Evolutionary conservation across 2,113 vertebrate genomes (phyloP), one percentile per base, ranked within the genome.

Genomic region (Anolis carolinensis): DNA sequence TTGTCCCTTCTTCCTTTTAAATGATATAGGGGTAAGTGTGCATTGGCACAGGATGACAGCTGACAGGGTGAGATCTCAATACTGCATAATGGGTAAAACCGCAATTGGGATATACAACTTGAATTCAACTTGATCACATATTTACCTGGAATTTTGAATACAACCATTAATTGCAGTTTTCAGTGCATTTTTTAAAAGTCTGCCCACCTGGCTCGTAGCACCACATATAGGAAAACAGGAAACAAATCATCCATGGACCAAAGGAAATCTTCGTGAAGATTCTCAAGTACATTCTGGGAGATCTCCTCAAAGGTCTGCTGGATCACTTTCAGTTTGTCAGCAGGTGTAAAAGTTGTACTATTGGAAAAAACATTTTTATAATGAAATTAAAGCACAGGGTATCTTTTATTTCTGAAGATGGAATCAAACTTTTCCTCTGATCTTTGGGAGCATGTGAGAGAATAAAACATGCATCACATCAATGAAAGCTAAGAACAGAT

Each of bases 231-330:
- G 95, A 99, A 99, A 87, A 99, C 98, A 1, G 98, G 98, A 94
- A 99, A 99, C 63, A 99, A 96, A 89, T 99, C 98, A 86, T 99
- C 99, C 99, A 99, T 99, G 77, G 99, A 99, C 99, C 99, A 99
- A 87, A 99, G 92, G 94, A 99, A 99, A 93, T 98, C 98, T 92
- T 98, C 97, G 87, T 97, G 97, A 84, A 99, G 96, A 59, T 97
- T 96, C 0, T 96, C 94, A 82, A 98, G 96, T 0, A 99, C 98
- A 48, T 96, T 98, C 95, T 98, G 97, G 0, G 98, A 99, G 92
- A 99, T 99, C 93, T 99, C 98, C 93, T 99, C 98, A 68, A 99
- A 99, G 81, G 99, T 99, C 92, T 98, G 96, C 93, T 99, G 98
- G 94, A 99, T 99, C 88, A 99, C 98, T 90, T 98, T 98, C 86